Conservation (phyloP, 2,888 invertebrate species). For the Trachelus troglodyta region DNA sequence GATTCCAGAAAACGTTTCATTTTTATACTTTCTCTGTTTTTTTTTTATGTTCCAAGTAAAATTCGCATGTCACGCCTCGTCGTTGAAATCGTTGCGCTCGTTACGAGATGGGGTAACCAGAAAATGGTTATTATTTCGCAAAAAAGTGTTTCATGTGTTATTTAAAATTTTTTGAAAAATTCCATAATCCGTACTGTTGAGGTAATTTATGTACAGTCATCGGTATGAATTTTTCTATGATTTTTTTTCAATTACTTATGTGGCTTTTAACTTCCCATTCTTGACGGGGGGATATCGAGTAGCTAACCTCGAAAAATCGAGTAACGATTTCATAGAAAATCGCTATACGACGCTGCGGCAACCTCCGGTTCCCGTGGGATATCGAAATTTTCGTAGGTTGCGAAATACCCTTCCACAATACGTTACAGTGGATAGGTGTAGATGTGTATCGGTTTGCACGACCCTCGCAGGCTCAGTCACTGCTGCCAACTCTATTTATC, state of each 20-base stretch:
- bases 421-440: neutral
- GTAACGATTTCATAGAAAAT: neutral
- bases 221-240: neutral
- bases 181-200: neutral
- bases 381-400: slow-evolving; percentile 34
- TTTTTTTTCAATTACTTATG: neutral
- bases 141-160: no score
- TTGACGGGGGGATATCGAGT: neutral
- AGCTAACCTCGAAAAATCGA: neutral
- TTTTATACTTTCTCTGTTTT: neutral
- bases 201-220: neutral
- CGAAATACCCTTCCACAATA: neutral
- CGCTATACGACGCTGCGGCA: neutral
- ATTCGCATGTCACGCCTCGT: neutral
- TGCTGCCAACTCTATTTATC: slow-evolving; percentile 59
- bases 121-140: neutral
- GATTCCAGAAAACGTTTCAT: neutral
- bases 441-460: neutral
- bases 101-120: neutral
- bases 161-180: neutral
- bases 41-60: neutral
- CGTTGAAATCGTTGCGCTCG: neutral
- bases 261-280: neutral
- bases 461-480: slow-evolving; percentile 29
- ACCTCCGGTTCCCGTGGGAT: slow-evolving; percentile 35